phyloP scores from a whole-genome alignment of 2,888 invertebrate genomes.

The Hymenopus coronatus region DNA sequence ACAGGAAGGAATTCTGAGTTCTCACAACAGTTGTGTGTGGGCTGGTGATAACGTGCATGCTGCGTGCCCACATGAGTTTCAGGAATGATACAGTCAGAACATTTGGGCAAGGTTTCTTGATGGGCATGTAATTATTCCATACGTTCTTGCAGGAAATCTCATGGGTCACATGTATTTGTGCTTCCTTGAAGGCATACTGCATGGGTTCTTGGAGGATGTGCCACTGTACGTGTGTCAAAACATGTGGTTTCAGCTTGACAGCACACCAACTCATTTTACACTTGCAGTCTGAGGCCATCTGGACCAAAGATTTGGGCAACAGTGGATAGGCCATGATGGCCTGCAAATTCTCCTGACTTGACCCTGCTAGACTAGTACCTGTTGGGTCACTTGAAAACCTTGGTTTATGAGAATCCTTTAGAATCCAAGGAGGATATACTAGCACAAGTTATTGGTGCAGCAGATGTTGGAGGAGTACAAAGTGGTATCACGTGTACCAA shows the following conservation, averaged over 20 bases:
- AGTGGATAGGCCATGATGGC: slow-evolving; percentile 33
- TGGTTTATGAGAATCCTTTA: background rate
- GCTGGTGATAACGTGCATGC: background rate
- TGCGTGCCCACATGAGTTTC: too few species aligned
- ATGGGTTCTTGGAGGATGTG: background rate
- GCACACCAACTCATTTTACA: background rate
- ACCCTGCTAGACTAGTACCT: slow-evolving; percentile 1
- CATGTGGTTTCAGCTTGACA: background rate
- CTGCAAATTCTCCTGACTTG: slow-evolving; percentile 22
- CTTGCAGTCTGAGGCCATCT: slow-evolving; percentile 12
- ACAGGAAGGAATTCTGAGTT: slow-evolving; percentile 9
- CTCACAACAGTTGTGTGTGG: slow-evolving; percentile 2
- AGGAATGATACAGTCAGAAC: background rate
- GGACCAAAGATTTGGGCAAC: slow-evolving; percentile 16
- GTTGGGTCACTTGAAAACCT: background rate
- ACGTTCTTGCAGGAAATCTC: background rate
- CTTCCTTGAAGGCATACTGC: background rate
- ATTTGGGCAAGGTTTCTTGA: background rate
- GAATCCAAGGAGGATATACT: background rate
- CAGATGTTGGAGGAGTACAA: background rate
- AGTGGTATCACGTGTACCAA: background rate
- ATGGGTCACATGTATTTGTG: background rate
- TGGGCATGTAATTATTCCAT: background rate
- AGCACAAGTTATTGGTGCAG: background rate
- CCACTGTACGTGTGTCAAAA: background rate